Base-by-base conservation (phyloP, 1,140 invertebrate genomes). In the Ceratitis capitata region DNA sequence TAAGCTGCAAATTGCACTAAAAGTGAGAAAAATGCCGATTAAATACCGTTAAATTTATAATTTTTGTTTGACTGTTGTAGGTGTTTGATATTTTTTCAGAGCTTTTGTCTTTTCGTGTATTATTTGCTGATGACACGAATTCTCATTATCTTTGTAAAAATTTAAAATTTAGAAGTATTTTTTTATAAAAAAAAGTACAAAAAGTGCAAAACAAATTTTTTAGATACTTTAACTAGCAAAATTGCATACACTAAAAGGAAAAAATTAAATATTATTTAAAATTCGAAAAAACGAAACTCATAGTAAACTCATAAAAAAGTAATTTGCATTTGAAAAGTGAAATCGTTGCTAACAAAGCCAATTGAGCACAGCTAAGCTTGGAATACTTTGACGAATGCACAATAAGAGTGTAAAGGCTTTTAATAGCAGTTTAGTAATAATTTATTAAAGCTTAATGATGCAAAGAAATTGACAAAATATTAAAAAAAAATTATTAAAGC, bases 241-340 rank as follows among this genome's bases (percentile, higher is more conserved):
- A 19, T 1, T n/a, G 19, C 16, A 14, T 10, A 61, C 12, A 29
- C 12, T 10, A 32, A 10, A 29, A 29, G 14, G 0, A 39, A 56
- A n/a, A 35, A 35, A 39, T 53, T 35, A 19, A 39, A 14, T 19
- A 53, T 9, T 35, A 39, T 39, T 39, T 39, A 35, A 69, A 69
- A 35, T 64, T 10, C 58, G 35, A 69, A 69, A 1, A 69, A 69
- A 29, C 23, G 7, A 29, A 61, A 61, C 5, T 32, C 19, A 69
- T 35, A 64, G 29, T 35, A 53, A n/a, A n/a, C 0, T 51, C 0
- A 19, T 51, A 64, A 64, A 69, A 39, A n/a, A 39, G 14, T 69
- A 35, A 69, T 69, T 69, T 69, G 61, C 61, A 69, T 69, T 69
- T 69, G 32, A 69, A 69, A 69, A 69, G 61, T 69, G 61, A 69